Percentiles rank a stretch among this genome's conserved stretches.
These are phyloP conservation scores for Pantherophis alleghaniensis DNA, from an alignment of 2,797 vertebrate species.

Conservation along the genomic window DNA sequence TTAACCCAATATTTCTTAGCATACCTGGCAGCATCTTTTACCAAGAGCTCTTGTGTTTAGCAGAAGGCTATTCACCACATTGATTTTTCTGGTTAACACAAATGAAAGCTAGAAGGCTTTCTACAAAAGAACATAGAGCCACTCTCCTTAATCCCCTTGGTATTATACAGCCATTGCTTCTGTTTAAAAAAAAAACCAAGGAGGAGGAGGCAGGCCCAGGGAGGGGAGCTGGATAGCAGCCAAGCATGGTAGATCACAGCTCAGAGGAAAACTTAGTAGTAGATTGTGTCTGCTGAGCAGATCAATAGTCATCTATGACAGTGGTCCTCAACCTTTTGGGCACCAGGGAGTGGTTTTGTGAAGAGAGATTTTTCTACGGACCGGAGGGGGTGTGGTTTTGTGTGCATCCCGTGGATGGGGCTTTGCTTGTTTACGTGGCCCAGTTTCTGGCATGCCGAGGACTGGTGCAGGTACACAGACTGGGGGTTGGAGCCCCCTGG, in stretches of 20 bases:
- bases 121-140: not conserved
- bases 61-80: constrained; percentile 12
- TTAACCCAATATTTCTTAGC: constrained; percentile 4
- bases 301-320: not conserved
- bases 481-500: no score
- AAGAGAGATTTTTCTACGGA: no score
- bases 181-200: not conserved
- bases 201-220: not conserved
- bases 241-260: not conserved
- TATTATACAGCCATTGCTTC: not conserved
- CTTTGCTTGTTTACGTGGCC: no score
- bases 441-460: no score
- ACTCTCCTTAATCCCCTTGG: constrained; percentile 15
- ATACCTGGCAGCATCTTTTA: constrained; percentile 15
- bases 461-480: no score
- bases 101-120: not conserved
- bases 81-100: constrained; percentile 17
- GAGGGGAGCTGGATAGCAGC: not conserved
- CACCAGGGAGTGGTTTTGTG: no score
- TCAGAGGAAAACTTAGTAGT: not conserved
- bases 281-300: not conserved
- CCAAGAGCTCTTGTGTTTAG: not conserved
- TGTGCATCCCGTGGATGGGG: no score
- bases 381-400: no score
- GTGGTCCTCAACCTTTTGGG: no score